Evolutionary conservation across 2,888 invertebrate species (phyloP).

Genomic region (Drosophila macrospina): DNA sequence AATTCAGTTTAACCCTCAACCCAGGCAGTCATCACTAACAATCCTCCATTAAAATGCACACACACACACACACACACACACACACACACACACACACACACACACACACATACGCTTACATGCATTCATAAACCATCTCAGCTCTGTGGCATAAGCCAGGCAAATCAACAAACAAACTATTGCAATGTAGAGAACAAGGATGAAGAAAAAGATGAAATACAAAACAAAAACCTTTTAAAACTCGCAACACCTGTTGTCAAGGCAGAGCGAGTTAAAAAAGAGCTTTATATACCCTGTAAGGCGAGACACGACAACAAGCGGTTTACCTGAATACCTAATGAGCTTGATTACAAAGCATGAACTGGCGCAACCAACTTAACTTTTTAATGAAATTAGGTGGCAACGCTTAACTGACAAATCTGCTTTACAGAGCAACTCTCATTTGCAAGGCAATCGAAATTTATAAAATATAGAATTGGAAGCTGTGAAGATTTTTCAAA

Average conservation of each 20-base stretch:
- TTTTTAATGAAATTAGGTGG: too few relatives aligned
- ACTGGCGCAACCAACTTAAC: too few relatives aligned
- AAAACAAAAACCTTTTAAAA: constrained; percentile 3
- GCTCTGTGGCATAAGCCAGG: constrained; percentile 6
- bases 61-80: constrained; percentile 1
- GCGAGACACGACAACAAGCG: not conserved
- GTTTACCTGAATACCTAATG: too few relatives aligned
- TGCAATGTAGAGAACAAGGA: not conserved
- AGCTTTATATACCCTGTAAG: constrained; percentile 2
- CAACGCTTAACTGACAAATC: too few relatives aligned
- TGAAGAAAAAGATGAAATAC: not conserved
- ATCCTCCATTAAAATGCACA: constrained; percentile 6
- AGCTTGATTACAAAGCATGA: too few relatives aligned
- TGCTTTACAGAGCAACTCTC: too few relatives aligned
- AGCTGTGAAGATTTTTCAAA: too few relatives aligned
- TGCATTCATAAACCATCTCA: not conserved
- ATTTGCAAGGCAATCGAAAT: too few relatives aligned
- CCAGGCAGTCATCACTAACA: not conserved
- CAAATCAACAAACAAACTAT: constrained; percentile 8
- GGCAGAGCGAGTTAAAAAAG: not conserved
- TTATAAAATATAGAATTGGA: too few relatives aligned
- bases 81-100: not conserved
- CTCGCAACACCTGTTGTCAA: constrained; percentile 21
- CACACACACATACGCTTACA: constrained; percentile 2
- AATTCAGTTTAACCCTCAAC: not conserved